phyloP scores from a whole-genome alignment of 2,797 vertebrate genomes.

The Sebastes kiyomatsui region DNA sequence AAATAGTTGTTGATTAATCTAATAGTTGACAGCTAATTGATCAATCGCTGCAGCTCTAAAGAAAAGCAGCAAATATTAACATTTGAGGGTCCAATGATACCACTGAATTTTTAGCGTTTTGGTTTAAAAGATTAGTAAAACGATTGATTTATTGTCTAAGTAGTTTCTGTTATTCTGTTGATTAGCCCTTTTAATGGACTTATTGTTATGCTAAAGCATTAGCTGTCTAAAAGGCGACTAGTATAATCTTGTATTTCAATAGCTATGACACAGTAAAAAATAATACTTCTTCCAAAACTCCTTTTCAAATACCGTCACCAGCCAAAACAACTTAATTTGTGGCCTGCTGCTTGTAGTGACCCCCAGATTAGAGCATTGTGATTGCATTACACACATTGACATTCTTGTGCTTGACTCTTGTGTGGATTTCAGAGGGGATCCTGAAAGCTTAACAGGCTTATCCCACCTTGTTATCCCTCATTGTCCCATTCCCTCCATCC shows the following conservation, averaged over 20 bases:
- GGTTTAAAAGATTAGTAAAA: background rate
- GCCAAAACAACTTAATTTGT: slow-evolving; percentile 1
- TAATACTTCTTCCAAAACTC: background rate
- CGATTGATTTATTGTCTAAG: background rate
- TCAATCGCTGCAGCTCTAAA: background rate
- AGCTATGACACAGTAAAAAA: background rate
- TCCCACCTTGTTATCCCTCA: slow-evolving; percentile 64
- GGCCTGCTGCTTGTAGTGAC: slow-evolving; percentile 29
- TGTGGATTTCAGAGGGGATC: slow-evolving; percentile 58
- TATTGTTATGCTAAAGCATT: background rate
- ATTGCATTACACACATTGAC: slow-evolving; percentile 50
- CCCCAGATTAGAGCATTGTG: slow-evolving; percentile 43
- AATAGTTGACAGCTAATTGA: too few species aligned
- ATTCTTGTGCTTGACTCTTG: slow-evolving; percentile 55
- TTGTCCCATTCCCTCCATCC: slow-evolving; percentile 47
- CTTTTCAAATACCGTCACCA: background rate
- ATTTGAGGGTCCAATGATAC: background rate
- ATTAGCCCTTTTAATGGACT: background rate
- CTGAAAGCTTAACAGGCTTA: slow-evolving; percentile 66
- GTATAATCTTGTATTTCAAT: background rate
- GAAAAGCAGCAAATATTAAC: background rate
- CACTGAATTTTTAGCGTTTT: background rate
- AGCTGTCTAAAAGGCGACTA: background rate
- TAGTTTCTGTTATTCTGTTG: background rate
- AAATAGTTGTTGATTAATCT: too few species aligned